Evolutionary conservation across 2,797 vertebrate species (phyloP).

Genomic region (Taenioides sp.): DNA sequence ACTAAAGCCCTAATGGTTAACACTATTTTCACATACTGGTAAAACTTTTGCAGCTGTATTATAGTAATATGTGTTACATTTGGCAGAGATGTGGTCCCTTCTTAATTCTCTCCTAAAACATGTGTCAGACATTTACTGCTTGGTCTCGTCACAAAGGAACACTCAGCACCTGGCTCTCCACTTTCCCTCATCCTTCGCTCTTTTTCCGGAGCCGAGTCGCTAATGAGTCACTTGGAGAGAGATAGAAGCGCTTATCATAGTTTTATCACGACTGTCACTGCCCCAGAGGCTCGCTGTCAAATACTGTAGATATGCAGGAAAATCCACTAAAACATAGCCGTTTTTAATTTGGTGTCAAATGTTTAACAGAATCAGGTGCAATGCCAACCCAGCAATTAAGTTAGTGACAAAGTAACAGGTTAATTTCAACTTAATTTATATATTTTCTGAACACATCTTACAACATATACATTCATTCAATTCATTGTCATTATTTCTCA

Average conservation of each 20-base stretch:
- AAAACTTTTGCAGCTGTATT: not conserved
- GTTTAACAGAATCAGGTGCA: not conserved
- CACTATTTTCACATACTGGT: not conserved
- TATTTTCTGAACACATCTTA: too few relatives aligned
- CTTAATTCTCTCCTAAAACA: constrained; percentile 74
- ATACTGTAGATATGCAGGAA: constrained; percentile 22
- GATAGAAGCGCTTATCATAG: constrained; percentile 55
- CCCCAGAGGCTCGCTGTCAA: constrained; percentile 30
- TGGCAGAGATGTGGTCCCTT: constrained; percentile 63
- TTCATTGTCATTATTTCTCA: not conserved
- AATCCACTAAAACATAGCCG: constrained; percentile 35
- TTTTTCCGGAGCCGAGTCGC: constrained; percentile 51
- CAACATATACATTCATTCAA: too few relatives aligned
- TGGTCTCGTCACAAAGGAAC: constrained; percentile 68
- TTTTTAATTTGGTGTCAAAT: constrained; percentile 29
- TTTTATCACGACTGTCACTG: constrained; percentile 19
- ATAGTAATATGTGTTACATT: constrained; percentile 35
- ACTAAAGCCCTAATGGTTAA: not conserved
- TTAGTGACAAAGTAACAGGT: not conserved
- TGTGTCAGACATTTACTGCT: constrained; percentile 77
- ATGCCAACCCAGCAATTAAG: not conserved
- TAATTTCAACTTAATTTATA: not conserved
- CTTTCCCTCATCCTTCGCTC: constrained; percentile 27
- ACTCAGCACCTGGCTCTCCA: constrained; percentile 65
- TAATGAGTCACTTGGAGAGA: constrained; percentile 64